These are phyloP conservation scores for Ceratosolen fusciceps DNA, from an alignment of 1,140 invertebrate species.

Conservation along the genomic window DNA sequence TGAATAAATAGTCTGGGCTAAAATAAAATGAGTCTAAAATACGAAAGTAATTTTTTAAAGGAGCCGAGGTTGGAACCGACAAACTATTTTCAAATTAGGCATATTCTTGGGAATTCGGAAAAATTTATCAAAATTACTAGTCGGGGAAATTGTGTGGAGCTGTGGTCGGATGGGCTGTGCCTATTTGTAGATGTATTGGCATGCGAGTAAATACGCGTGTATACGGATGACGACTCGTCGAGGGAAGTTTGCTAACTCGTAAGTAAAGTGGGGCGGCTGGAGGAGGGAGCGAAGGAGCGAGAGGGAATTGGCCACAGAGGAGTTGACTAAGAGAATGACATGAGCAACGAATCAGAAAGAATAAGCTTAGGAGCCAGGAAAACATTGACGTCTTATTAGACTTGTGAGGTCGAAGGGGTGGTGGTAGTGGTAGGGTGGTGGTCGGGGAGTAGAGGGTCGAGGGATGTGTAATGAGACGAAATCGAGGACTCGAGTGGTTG, in stretches of 20 bases:
- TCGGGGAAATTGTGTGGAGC: not conserved
- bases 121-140: conserved; percentile 14
- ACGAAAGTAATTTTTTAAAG: not conserved
- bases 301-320: not conserved
- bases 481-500: not conserved
- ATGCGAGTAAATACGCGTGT: not conserved
- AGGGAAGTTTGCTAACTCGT: not conserved
- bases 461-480: not conserved
- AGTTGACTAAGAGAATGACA: conserved; percentile 26
- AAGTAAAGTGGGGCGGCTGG: not conserved
- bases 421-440: too few relatives aligned
- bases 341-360: conserved; percentile 37
- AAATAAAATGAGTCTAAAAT: too few relatives aligned
- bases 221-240: not conserved
- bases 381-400: conserved; percentile 6
- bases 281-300: not conserved
- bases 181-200: not conserved
- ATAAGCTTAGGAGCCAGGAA: conserved; percentile 24
- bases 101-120: not conserved
- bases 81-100: conserved; percentile 29
- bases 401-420: conserved; percentile 1
- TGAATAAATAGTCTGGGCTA: too few relatives aligned
- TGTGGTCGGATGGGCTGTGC: not conserved
- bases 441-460: not conserved
- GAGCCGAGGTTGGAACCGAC: not conserved